Conservation (phyloP, 2,113 vertebrate species). For the Microtus ochrogaster region DNA sequence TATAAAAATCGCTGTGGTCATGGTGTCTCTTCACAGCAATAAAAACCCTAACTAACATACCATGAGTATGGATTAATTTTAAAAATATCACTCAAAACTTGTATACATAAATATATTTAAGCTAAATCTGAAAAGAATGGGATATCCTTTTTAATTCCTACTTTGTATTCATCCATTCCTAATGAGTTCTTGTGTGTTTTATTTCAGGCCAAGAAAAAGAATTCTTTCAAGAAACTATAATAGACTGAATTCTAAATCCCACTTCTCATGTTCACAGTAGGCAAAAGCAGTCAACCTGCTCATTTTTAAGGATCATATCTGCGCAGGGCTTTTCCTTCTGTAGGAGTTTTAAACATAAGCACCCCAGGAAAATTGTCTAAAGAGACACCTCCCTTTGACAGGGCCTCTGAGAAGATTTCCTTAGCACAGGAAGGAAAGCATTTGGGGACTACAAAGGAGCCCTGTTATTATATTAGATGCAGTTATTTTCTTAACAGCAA, state of each 20-base stretch:
- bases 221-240: conserved; percentile 22
- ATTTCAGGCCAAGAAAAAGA: conserved; percentile 34
- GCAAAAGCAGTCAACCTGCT: neutral
- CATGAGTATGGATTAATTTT: conserved; percentile 27
- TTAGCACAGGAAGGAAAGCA: conserved; percentile 21
- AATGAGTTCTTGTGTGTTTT: neutral
- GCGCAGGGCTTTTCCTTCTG: neutral
- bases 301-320: conserved; percentile 51
- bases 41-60: neutral
- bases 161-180: conserved; percentile 31
- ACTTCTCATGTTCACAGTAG: conserved; percentile 50
- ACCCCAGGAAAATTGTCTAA: conserved; percentile 34
- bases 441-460: conserved; percentile 59
- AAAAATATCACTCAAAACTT: neutral
- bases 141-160: conserved; percentile 34
- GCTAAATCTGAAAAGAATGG: conserved; percentile 16
- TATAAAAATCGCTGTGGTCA: neutral
- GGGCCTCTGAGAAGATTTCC: conserved; percentile 39
- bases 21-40: neutral
- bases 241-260: conserved; percentile 48
- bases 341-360: neutral
- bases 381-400: conserved; percentile 10
- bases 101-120: conserved; percentile 23
- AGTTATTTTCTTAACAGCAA: conserved; percentile 43
- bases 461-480: conserved; percentile 13